Evolutionary conservation across 2,797 vertebrate species (phyloP).

Genomic region (Tenualosa thibaudeaui): DNA sequence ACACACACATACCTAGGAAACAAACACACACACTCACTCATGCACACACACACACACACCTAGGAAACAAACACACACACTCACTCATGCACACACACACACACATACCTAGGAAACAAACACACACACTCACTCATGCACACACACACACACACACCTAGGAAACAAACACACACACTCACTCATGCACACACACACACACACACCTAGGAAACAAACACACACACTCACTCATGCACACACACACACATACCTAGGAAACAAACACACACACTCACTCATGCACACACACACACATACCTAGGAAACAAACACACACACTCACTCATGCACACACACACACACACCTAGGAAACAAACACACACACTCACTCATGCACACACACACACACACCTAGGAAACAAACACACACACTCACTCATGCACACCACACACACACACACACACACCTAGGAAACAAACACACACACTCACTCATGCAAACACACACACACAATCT

Average conservation of each 20-base stretch:
- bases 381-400: not conserved
- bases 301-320: constrained; percentile 27
- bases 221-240: not conserved
- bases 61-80: too few relatives aligned
- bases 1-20: not conserved
- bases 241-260: not conserved
- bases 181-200: not conserved
- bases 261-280: constrained; percentile 85
- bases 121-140: constrained; percentile 29
- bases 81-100: constrained; percentile 77
- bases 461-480: not conserved
- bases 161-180: not conserved
- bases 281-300: constrained; percentile 45
- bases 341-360: not conserved
- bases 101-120: not conserved
- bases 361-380: not conserved
- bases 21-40: not conserved
- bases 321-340: not conserved
- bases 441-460: too few relatives aligned
- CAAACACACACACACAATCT: constrained; percentile 32
- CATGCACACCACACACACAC: not conserved
- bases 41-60: not conserved
- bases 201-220: not conserved
- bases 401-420: not conserved
- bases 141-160: not conserved